Conservation (phyloP, 2,888 invertebrate species). For the Drosophila merina region DNA sequence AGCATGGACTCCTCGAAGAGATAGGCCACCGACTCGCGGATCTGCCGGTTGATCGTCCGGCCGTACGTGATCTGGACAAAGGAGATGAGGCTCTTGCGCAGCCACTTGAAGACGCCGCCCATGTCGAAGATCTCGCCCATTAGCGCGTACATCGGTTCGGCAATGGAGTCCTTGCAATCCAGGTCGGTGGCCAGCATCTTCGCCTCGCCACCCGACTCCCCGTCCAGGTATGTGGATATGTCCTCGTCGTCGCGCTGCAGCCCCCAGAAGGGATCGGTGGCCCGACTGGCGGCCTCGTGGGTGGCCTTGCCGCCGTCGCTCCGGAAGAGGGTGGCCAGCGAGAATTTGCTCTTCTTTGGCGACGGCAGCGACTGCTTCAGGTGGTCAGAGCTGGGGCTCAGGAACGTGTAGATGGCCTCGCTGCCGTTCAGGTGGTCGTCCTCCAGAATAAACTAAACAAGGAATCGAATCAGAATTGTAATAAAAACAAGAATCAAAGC, state of each 20-base stretch:
- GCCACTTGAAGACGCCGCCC: conserved; percentile 94
- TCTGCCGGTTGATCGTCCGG: conserved; percentile 95
- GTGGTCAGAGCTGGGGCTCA: conserved; percentile 96
- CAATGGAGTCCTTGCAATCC: conserved; percentile 92
- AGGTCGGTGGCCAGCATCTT: conserved; percentile 84
- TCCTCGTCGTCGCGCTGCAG: conserved; percentile 91
- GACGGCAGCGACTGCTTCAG: conserved; percentile 90
- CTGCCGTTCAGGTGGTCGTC: conserved; percentile 94
- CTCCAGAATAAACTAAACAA: conserved; percentile 89
- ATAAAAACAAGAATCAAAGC: too few relatives aligned
- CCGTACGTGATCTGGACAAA: conserved; percentile 97
- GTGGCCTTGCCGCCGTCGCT: conserved; percentile 86
- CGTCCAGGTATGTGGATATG: conserved; percentile 91
- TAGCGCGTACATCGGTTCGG: conserved; percentile 94
- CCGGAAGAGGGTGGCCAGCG: conserved; percentile 93
- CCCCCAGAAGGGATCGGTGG: conserved; percentile 84
- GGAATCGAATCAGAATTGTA: neutral
- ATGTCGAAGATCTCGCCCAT: conserved; percentile 96
- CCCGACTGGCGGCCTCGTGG: conserved; percentile 85
- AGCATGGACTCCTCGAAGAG: conserved; percentile 95
- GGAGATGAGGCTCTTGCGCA: conserved; percentile 93
- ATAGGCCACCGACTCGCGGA: conserved; percentile 94
- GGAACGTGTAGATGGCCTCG: conserved; percentile 94
- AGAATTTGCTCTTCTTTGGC: conserved; percentile 94
- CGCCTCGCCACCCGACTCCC: conserved; percentile 84